Evolutionary conservation across 2,797 vertebrate genomes (phyloP).

Genomic region (Enteromius afrohamiltoni): DNA sequence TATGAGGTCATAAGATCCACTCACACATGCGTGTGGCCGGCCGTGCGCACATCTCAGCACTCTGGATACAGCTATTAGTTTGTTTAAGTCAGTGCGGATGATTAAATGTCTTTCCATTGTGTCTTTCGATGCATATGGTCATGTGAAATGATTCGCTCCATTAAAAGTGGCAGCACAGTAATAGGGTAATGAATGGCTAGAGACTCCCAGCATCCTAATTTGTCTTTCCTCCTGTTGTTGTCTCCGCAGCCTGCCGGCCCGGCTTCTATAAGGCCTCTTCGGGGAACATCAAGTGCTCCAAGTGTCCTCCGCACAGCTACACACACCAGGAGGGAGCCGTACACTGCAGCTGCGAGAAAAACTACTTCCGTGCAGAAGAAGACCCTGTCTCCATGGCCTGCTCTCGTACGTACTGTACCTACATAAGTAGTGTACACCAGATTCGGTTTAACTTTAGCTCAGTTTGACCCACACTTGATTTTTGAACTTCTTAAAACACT

Average conservation of each 20-base stretch:
- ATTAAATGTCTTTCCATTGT: conserved; percentile 53
- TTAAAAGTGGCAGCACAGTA: conserved; percentile 57
- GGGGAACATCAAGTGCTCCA: conserved; percentile 89
- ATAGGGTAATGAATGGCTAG: conserved; percentile 56
- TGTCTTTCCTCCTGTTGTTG: conserved; percentile 65
- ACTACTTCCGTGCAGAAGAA: conserved; percentile 94
- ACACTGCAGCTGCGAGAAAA: conserved; percentile 94
- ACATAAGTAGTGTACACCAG: background rate
- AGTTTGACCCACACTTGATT: background rate
- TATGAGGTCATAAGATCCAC: conserved; percentile 27
- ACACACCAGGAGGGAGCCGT: conserved; percentile 88
- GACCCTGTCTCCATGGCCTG: conserved; percentile 97
- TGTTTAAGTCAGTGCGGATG: conserved; percentile 36
- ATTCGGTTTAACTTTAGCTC: background rate
- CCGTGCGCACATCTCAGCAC: conserved; percentile 14
- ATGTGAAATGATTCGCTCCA: conserved; percentile 56
- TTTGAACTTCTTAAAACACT: background rate
- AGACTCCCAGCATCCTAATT: conserved; percentile 62
- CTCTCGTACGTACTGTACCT: conserved; percentile 86
- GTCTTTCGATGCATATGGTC: conserved; percentile 54
- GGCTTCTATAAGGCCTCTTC: conserved; percentile 94
- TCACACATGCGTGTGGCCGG: conserved; percentile 11
- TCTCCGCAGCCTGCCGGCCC: conserved; percentile 85
- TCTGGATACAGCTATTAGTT: conserved; percentile 33
- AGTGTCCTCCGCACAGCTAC: conserved; percentile 95